Evolutionary conservation across 2,888 invertebrate genomes (phyloP), one percentile per base, ranked within the genome.

Genomic region (Meteorus colon): DNA sequence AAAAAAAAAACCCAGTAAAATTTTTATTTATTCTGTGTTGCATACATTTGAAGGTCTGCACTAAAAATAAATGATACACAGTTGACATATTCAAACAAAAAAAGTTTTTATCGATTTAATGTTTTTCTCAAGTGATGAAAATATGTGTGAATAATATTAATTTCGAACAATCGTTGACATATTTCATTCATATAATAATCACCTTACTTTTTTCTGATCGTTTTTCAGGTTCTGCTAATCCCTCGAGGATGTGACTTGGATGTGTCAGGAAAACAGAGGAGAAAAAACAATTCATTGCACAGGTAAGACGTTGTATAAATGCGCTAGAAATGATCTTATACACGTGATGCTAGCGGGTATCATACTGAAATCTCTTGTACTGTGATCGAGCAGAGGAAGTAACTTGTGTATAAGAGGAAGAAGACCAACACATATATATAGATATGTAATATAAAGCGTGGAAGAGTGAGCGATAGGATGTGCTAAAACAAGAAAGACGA

Each of bases 161-260:
- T 34, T 34, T 34, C 8, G 34, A 34, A 34, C 8, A 34, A 34
- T 34, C 34, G 1, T 34, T 34, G 34, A 8, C 34, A 6, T 34
- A 8, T 34, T 34, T 34, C 41, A 41, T 41, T 8, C 41, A 12
- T 12, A 12, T 41, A 41, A 12, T 41, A 41, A 41, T 41, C 8
- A 41, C 12, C 8, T 41, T 41, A 8, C 41, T 41, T 41, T 12
- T 12, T 41, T 12, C 8, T 41, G 3, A 19, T 55, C 55, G 19
- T 72, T 19, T 72, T 72, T 4, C 71, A 60, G 67, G 37, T 16
- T 59, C 41, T 16, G 37, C 14, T n/a, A 41, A 12, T 14, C 24
- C 51, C 51, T 48, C 14, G 63, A 69, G 37, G 74, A 74, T 73
- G 59, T 65, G 63, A 55, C 73, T 31, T 29, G 19, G 34, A 34